Percentiles rank a stretch among this genome's conserved stretches.
phyloP scores from a whole-genome alignment of 2,888 invertebrate species.

The Cheilosia soror region DNA sequence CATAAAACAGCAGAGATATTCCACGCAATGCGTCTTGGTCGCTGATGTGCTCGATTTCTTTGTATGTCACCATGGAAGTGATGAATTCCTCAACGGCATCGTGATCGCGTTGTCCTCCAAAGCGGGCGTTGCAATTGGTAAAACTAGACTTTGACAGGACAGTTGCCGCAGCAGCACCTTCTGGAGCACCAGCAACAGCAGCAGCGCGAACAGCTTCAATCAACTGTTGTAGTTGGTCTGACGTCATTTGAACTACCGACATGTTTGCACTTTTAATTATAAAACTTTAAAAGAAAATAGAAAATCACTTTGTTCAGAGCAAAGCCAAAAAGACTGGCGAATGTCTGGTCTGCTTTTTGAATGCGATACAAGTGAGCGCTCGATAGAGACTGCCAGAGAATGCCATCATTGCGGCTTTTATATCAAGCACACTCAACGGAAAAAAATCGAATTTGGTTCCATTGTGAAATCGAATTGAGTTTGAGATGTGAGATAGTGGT shows the following conservation, averaged over 20 bases:
- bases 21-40: slow-evolving; percentile 81
- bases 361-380: slow-evolving; percentile 63
- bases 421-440: slow-evolving; percentile 1
- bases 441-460: not conserved
- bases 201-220: slow-evolving; percentile 79
- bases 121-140: slow-evolving; percentile 78
- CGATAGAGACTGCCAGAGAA: slow-evolving; percentile 35
- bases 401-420: slow-evolving; percentile 25
- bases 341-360: slow-evolving; percentile 58
- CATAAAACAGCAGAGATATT: slow-evolving; percentile 79
- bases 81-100: slow-evolving; percentile 82
- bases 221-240: slow-evolving; percentile 80
- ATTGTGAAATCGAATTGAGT: slow-evolving; percentile 35
- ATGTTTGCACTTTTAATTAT: slow-evolving; percentile 25
- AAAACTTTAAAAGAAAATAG: not conserved
- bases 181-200: slow-evolving; percentile 75
- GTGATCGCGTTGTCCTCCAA: slow-evolving; percentile 80
- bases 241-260: slow-evolving; percentile 79
- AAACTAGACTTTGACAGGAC: slow-evolving; percentile 79
- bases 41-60: slow-evolving; percentile 80
- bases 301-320: slow-evolving; percentile 61
- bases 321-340: slow-evolving; percentile 65
- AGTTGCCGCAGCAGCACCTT: slow-evolving; percentile 47
- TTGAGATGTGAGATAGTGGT: not conserved
- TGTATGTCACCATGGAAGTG: slow-evolving; percentile 79